Base-by-base conservation (phyloP, 2,888 invertebrate genomes). In the Sylvicola cinctus region DNA sequence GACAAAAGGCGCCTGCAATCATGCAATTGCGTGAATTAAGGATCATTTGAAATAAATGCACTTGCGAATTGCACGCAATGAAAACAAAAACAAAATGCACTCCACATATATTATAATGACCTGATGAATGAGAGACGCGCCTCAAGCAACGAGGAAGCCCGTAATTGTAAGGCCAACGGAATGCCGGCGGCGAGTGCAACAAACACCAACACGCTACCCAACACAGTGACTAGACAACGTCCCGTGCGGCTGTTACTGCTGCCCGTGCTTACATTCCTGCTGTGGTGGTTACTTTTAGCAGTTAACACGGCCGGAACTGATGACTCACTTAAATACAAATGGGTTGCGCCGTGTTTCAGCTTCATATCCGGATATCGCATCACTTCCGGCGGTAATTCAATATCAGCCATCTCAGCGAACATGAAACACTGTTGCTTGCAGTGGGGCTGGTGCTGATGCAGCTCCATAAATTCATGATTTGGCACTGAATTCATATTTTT, bases 111-210 rank as follows among this genome's bases (percentile, higher is more conserved):
- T n/a, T n/a, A n/a, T n/a, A n/a, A n/a, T 14, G n/a, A 32, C 32
- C 32, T 15, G 15, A 67, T 65, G 31, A 68, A 67, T 29, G 65
- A 55, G 29, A 68, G 48, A 10, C 67, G 55, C 1, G 66, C 68
- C 46, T 67, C 66, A 31, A 67, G 45, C 32, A 67, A 47, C 17
- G 66, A 65, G 1, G 67, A 68, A 29, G 66, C 62, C 13, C 67
- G 53, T 29, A 67, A 45, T 42, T 67, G 67, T 14, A 68, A 46
- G 2, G 64, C 67, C 36, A 67, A 44, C 3, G 67, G 67, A 34
- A 67, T 57, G 2, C 58, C 58, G 2, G 54, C 58, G 13, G 55
- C 58, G 48, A 58, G 49, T 4, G 50, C 52, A 37, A 58, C 49
- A 32, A 58, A 54, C 11, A 53, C 45, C 3, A 58, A 34, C 26